Conservation (phyloP, 1,140 invertebrate genomes). For the Bathynomus jamesi region DNA sequence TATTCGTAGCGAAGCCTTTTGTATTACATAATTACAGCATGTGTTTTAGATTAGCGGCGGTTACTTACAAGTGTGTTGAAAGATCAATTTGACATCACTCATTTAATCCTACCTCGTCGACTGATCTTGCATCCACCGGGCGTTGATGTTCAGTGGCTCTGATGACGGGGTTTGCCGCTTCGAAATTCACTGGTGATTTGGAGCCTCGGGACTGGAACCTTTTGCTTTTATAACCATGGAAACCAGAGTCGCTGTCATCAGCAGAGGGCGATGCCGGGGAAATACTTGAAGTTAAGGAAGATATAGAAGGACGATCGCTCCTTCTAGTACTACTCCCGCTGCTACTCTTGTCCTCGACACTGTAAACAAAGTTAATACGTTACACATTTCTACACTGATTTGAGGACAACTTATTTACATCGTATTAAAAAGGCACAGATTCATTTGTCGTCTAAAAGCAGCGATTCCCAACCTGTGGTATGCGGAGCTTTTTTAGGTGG, state of each 20-base stretch:
- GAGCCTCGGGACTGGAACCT: slow-evolving; percentile 14
- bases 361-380: slow-evolving; percentile 13
- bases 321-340: slow-evolving; percentile 36
- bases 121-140: neutral
- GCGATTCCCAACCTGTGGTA: no score
- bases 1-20: no score
- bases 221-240: slow-evolving; percentile 40
- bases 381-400: no score
- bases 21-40: neutral
- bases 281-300: slow-evolving; percentile 40
- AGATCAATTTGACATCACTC: neutral
- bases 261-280: slow-evolving; percentile 46
- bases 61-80: neutral
- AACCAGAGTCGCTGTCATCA: slow-evolving; percentile 51
- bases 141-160: neutral
- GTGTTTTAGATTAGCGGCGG: neutral
- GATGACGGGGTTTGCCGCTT: slow-evolving; percentile 11
- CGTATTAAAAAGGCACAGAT: no score
- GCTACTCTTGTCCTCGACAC: slow-evolving; percentile 37
- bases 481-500: no score
- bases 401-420: no score
- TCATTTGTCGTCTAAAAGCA: no score
- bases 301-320: slow-evolving; percentile 45
- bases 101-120: neutral
- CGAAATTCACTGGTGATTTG: slow-evolving; percentile 14